Evolutionary conservation across 1,140 invertebrate species (phyloP), one percentile per base, ranked within the genome.

Genomic region (Centruroides vittatus): DNA sequence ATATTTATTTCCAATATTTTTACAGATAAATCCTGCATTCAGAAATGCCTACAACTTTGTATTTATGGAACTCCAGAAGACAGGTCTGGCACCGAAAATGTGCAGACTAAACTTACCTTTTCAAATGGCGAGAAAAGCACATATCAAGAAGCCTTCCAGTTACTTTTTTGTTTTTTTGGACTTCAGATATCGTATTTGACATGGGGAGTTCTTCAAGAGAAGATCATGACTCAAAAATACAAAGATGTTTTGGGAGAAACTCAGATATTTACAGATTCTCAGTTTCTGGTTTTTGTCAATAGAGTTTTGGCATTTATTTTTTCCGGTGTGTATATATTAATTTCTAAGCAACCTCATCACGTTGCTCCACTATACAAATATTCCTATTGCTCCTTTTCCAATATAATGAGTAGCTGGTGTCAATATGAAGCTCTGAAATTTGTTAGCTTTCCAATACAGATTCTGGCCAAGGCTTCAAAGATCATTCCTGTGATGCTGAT

Each of bases 351-450:
- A 65, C 82, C 86, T 6, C 76, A 82, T 6, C 84, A 91, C 68
- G 79, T 79, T 52, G 86, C 89, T 56, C 95, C 96, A 5, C 77
- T 98, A 3, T 98, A 97, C 74, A 93, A 95, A 77, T 98, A 98
- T 77, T 88, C 88, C 0, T 98, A 87, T 77, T 93, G 92, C 72
- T 95, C 94, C 1, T 84, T 99, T 67, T 96, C 93, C 13, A 99
- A 99, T 75, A 93, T 98, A 62, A 85, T 99, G 81, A 97, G 93
- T 72, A 94, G 92, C 50, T 99, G 95, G 95, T 98, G 93, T 75
- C 96, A 99, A 75, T 99, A 99, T 72, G 96, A 99, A 78, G 95
- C 95, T 34, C 78, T 99, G 4, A 99, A 98, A 75, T 99, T 88
- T 78, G 91, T 99, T 66, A 95, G 87, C 70, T 99, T 99, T 75